These are phyloP conservation scores for Sternarchorhynchus goeldii DNA, from an alignment of 2,797 vertebrate genomes.

Conservation along the genomic window DNA sequence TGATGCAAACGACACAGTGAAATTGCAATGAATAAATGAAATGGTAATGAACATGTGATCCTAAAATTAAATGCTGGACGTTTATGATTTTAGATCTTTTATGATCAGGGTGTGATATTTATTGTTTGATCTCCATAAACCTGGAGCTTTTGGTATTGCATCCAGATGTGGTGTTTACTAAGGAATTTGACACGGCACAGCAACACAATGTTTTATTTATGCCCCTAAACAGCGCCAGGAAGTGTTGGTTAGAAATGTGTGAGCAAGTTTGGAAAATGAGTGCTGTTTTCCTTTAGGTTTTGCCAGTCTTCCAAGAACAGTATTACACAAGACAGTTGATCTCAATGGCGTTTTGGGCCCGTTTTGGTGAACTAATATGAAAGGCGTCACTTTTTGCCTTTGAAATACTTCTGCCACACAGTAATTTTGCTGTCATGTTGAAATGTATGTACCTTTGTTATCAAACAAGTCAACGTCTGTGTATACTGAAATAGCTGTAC, in stretches of 20 bases:
- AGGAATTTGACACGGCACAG: conserved; percentile 66
- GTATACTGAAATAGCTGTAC: conserved; percentile 8
- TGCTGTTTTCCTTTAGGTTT: conserved; percentile 43
- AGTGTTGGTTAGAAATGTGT: conserved; percentile 67
- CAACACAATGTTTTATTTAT: conserved; percentile 70
- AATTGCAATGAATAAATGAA: neutral
- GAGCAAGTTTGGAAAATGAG: conserved; percentile 65
- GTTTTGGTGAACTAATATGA: conserved; percentile 44
- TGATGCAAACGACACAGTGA: too few species aligned
- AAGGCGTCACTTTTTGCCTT: conserved; percentile 22
- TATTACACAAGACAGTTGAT: conserved; percentile 45
- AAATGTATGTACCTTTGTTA: conserved; percentile 18
- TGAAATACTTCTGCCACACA: conserved; percentile 8
- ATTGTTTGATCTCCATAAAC: conserved; percentile 61
- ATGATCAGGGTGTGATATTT: conserved; percentile 57
- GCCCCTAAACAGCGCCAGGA: conserved; percentile 62
- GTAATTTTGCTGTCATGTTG: conserved; percentile 25
- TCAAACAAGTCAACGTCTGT: conserved; percentile 8
- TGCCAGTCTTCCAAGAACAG: conserved; percentile 46
- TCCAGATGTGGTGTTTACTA: conserved; percentile 72
- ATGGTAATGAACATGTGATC: neutral
- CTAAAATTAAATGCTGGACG: neutral
- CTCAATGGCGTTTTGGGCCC: conserved; percentile 35
- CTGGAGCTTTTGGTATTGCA: conserved; percentile 64
- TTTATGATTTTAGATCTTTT: conserved; percentile 21